A percentile compares a stretch with the other conserved stretches of the same genome.
Evolutionary conservation across 2,888 invertebrate species (phyloP).

Genomic region (Caenorhabditis sp.): DNA sequence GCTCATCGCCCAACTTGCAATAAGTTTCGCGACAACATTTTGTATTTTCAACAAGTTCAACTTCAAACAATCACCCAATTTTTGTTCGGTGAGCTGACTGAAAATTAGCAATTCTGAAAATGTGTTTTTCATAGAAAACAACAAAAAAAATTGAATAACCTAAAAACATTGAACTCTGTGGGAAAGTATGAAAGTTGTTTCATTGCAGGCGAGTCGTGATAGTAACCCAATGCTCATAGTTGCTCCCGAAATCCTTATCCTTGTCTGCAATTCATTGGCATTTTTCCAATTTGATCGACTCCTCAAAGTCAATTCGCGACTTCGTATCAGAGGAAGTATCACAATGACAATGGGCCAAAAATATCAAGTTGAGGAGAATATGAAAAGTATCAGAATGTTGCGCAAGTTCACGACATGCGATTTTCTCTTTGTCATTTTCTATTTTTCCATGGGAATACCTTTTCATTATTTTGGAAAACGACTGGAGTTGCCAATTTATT

Average conservation of each 20-base stretch:
- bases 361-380: constrained; percentile 29
- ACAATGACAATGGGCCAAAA: constrained; percentile 9
- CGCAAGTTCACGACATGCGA: constrained; percentile 25
- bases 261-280: constrained; percentile 16
- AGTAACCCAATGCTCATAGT: constrained; percentile 13
- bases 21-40: constrained; percentile 18
- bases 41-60: constrained; percentile 22
- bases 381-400: constrained; percentile 18
- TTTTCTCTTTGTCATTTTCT: constrained; percentile 22
- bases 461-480: constrained; percentile 21
- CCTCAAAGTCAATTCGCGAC: constrained; percentile 13
- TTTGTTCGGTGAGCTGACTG: constrained; percentile 21
- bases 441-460: constrained; percentile 26
- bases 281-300: constrained; percentile 24
- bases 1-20: constrained; percentile 15
- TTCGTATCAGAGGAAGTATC: neutral
- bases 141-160: no score
- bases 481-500: constrained; percentile 19
- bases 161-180: neutral
- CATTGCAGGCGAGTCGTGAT: constrained; percentile 13
- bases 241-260: constrained; percentile 13
- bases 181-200: no score
- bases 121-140: no score
- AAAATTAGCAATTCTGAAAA: neutral
- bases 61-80: constrained; percentile 9